Percentiles rank a stretch among this genome's conserved stretches.
phyloP scores from a whole-genome alignment of 2,113 vertebrate genomes.

The Zosterops borbonicus region DNA sequence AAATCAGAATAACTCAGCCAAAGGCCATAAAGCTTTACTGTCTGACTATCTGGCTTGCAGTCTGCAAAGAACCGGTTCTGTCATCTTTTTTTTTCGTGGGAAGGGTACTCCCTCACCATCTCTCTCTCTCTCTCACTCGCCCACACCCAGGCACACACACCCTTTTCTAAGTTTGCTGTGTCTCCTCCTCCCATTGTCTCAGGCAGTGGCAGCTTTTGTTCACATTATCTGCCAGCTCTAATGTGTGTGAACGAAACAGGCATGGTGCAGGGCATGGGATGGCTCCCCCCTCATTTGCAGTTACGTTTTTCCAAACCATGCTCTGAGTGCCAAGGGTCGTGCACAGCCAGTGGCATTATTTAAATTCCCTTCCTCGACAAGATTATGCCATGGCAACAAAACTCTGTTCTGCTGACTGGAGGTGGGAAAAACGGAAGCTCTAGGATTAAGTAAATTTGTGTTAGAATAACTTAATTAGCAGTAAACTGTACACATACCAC shows the following conservation, averaged over 20 bases:
- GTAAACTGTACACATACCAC: background rate
- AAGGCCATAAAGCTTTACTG: background rate
- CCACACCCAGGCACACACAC: background rate
- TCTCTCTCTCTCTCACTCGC: background rate
- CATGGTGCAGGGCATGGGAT: background rate
- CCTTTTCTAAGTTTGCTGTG: background rate
- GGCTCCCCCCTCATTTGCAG: background rate
- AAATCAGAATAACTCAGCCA: background rate
- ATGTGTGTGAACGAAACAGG: background rate
- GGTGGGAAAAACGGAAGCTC: slow-evolving; percentile 65
- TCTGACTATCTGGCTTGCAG: background rate
- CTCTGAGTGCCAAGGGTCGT: slow-evolving; percentile 12
- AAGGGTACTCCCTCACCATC: background rate
- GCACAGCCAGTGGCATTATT: slow-evolving; percentile 72
- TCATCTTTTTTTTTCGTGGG: background rate
- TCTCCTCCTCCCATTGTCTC: slow-evolving; percentile 19
- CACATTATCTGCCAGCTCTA: background rate
- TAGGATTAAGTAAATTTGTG: slow-evolving; percentile 68
- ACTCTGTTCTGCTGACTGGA: slow-evolving; percentile 65
- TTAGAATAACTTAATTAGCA: slow-evolving; percentile 70
- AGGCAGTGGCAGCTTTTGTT: background rate
- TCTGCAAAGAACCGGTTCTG: background rate
- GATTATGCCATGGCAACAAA: slow-evolving; percentile 77
- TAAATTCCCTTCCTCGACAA: slow-evolving; percentile 76
- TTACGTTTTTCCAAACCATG: background rate